These are phyloP conservation scores for Temnothorax unifasciatus DNA, from an alignment of 2,888 invertebrate genomes.

Conservation along the genomic window DNA sequence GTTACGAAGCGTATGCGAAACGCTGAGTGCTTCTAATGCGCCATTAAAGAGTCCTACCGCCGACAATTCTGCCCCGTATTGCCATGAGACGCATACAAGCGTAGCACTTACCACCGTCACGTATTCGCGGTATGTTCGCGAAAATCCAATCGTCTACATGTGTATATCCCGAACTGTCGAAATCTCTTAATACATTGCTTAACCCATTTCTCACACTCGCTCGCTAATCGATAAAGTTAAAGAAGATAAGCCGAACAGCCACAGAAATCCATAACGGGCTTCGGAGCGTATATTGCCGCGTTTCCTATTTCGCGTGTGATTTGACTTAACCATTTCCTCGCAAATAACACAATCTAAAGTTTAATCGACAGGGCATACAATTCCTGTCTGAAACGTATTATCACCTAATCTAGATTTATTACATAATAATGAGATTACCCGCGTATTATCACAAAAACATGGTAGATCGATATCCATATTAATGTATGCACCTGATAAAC, in stretches of 20 bases:
- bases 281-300: background rate
- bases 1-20: slow-evolving; percentile 15
- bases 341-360: slow-evolving; percentile 22
- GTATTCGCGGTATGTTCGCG: slow-evolving; percentile 12
- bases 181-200: slow-evolving; percentile 52
- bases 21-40: slow-evolving; percentile 47
- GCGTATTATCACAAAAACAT: background rate
- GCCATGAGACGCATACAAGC: background rate
- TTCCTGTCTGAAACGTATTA: background rate
- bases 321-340: slow-evolving; percentile 5
- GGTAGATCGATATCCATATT: background rate
- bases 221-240: slow-evolving; percentile 54
- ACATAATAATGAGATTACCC: background rate
- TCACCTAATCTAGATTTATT: slow-evolving; percentile 13
- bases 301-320: slow-evolving; percentile 33
- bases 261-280: slow-evolving; percentile 39
- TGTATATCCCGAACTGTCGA: slow-evolving; percentile 18
- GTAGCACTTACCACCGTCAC: slow-evolving; percentile 10
- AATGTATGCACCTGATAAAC: background rate
- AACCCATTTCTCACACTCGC: slow-evolving; percentile 38
- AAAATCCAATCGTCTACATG: slow-evolving; percentile 43
- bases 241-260: slow-evolving; percentile 41
- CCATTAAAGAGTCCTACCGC: slow-evolving; percentile 46
- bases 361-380: slow-evolving; percentile 21
- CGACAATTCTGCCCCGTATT: slow-evolving; percentile 25